phyloP scores from a whole-genome alignment of 1,140 invertebrate species.

The Atopsyche davidsoni region DNA sequence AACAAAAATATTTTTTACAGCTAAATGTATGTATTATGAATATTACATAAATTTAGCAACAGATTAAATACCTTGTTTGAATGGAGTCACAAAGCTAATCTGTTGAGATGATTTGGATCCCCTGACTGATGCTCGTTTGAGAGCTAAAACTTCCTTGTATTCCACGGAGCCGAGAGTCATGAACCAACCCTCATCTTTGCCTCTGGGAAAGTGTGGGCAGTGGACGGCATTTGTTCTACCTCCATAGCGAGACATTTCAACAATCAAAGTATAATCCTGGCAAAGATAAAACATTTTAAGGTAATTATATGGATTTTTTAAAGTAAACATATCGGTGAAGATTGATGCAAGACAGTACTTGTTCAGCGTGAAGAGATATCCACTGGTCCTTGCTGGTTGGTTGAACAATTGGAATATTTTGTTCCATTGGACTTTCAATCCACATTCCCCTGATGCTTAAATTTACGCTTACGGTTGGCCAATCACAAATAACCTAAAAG shows the following conservation, averaged over 20 bases:
- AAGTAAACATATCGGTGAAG: neutral
- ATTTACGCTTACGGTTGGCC: conserved; percentile 56
- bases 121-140: conserved; percentile 65
- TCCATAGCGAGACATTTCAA: conserved; percentile 51
- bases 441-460: conserved; percentile 50
- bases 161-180: conserved; percentile 72
- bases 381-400: conserved; percentile 40
- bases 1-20: neutral
- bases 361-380: conserved; percentile 58
- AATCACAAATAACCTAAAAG: conserved; percentile 52
- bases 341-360: conserved; percentile 42
- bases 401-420: conserved; percentile 41
- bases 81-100: conserved; percentile 62
- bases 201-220: conserved; percentile 81
- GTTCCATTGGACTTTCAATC: conserved; percentile 44
- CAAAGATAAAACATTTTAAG: neutral
- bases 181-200: conserved; percentile 96
- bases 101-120: conserved; percentile 45
- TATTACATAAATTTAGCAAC: no score
- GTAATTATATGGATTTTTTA: neutral
- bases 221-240: conserved; percentile 56
- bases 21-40: neutral
- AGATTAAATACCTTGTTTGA: conserved; percentile 52
- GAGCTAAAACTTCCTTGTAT: conserved; percentile 71
- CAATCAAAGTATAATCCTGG: conserved; percentile 64